Base-by-base conservation (phyloP, 2,888 invertebrate species). In the Tribolium freemani region DNA sequence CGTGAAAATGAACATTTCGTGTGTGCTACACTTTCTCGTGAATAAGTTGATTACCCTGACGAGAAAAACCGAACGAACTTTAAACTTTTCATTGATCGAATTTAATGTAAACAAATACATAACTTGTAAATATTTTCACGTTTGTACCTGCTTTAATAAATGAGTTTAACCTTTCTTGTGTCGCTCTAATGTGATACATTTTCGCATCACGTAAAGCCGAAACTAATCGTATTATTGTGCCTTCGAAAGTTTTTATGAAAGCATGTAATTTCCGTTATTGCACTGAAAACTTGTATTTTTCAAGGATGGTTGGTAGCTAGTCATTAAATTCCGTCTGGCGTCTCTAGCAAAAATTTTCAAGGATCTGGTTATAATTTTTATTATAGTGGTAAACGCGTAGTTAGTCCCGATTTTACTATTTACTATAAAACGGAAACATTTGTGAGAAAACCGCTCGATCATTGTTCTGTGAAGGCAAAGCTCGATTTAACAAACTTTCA, bases 381-480 rank as follows among this genome's bases (percentile, higher is more conserved):
- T n/a, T 10, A 38, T 5, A 54, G 38, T n/a, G 38, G 38, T 38
- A 38, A 38, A 38, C 38, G 38, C 38, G 38, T 38, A 38, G 38
- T 38, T 38, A 38, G 38, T 26, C 38, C 38, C 38, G 38, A 38
- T 10, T 26, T 54, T 13, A 20, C 54, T 20, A n/a, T 54, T 54
- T 54, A 57, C 44, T 60, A 45, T 46, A 10, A 60, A 45, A 60
- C 46, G 60, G 60, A 46, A 60, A 21, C 26, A 21, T 11, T 60
- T 60, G 60, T 9, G 45, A 16, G n/a, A 60, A 21, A 44, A 57
- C 56, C 30, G 21, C 60, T 60, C 26, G 46, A 16, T 60, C 60
- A 60, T 60, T 48, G 60, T 46, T 21, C 11, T 38, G 21, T 60
- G 46, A 57, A 57, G 60, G 60, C 46, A 60, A 56, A 56, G 31